These are phyloP conservation scores for Ochotona princeps DNA, from an alignment of 2,113 vertebrate species.

Conservation along the genomic window DNA sequence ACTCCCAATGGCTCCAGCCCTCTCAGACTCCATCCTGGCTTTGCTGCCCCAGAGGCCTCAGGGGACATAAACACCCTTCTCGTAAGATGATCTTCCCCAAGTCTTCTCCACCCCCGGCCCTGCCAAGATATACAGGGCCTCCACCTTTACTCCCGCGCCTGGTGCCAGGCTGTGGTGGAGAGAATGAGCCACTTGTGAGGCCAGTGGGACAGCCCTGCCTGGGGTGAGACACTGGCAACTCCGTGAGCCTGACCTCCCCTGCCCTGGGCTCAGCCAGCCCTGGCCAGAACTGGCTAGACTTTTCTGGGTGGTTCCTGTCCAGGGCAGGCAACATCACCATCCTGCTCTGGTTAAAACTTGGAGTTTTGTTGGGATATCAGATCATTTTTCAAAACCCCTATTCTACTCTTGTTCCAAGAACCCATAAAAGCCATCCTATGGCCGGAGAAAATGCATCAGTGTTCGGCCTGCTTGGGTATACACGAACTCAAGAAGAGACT, in stretches of 20 bases:
- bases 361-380: slow-evolving; percentile 48
- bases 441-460: background rate
- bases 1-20: no score
- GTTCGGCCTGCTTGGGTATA: background rate
- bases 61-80: background rate
- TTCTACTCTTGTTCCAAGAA: slow-evolving; percentile 56
- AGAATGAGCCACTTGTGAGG: slow-evolving; percentile 51
- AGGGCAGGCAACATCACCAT: background rate
- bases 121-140: slow-evolving; percentile 29
- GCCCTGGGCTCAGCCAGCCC: background rate
- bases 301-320: background rate
- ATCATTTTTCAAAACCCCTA: slow-evolving; percentile 61
- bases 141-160: background rate
- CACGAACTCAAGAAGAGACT: background rate
- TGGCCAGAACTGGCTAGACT: background rate
- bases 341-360: background rate
- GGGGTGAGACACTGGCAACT: background rate
- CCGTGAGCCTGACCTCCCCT: slow-evolving; percentile 3
- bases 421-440: slow-evolving; percentile 25
- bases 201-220: background rate
- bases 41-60: background rate
- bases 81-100: background rate
- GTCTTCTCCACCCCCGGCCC: background rate
- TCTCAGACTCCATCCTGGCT: fast-evolving
- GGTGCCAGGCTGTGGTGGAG: background rate